Percentiles rank a stretch among this genome's conserved stretches.
Conservation (phyloP, 1,140 invertebrate genomes). For the Tachypleus tridentatus region DNA sequence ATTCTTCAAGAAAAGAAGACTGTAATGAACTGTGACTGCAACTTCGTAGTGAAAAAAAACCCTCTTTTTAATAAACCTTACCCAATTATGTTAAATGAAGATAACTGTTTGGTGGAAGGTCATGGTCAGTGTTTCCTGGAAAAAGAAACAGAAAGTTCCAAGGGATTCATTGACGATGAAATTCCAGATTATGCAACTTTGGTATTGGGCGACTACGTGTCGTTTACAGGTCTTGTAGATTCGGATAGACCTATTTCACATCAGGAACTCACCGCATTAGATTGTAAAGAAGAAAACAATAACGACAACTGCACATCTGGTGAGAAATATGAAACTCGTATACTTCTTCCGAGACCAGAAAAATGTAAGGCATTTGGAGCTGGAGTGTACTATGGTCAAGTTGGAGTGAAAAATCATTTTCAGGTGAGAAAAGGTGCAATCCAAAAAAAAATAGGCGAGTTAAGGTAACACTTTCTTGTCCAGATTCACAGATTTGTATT, state of each 20-base stretch:
- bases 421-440: slow-evolving; percentile 21
- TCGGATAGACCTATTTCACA: not conserved
- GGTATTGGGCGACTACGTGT: slow-evolving; percentile 10
- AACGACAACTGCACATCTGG: not conserved
- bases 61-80: too few relatives aligned
- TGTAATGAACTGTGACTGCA: too few relatives aligned
- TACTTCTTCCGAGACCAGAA: slow-evolving; percentile 5
- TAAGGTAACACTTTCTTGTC: not conserved
- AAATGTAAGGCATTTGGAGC: slow-evolving; percentile 23
- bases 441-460: not conserved
- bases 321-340: not conserved
- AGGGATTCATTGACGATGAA: slow-evolving; percentile 21
- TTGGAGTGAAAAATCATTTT: slow-evolving; percentile 29
- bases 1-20: too few relatives aligned
- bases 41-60: too few relatives aligned
- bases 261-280: slow-evolving; percentile 1
- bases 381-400: slow-evolving; percentile 25
- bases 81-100: too few relatives aligned
- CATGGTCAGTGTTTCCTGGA: too few relatives aligned
- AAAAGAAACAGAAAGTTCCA: not conserved
- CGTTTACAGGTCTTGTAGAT: slow-evolving; percentile 2
- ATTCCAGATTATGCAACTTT: slow-evolving; percentile 14
- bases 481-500: not conserved
- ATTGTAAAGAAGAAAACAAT: not conserved
- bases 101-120: too few relatives aligned